phyloP scores from a whole-genome alignment of 2,797 vertebrate species.

The Pseudomugil tenellus region DNA sequence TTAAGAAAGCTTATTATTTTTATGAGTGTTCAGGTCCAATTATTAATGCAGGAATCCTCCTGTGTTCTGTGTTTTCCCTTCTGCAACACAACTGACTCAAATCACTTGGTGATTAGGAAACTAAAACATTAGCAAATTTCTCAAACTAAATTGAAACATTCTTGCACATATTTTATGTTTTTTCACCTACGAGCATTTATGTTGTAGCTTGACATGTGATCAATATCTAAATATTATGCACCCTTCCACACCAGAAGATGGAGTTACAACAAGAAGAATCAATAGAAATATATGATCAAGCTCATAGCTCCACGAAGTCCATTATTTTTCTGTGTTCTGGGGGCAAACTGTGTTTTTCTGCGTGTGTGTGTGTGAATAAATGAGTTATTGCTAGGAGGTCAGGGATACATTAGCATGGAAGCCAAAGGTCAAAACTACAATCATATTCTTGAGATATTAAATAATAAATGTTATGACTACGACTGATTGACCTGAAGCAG shows the following conservation, averaged over 20 bases:
- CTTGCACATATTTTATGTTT: constrained; percentile 7
- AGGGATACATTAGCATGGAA: constrained; percentile 8
- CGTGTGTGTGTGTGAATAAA: constrained; percentile 1
- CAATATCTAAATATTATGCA: constrained; percentile 38
- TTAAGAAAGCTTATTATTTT: too few species aligned
- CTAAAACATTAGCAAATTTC: too few species aligned
- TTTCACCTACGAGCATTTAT: constrained; percentile 16
- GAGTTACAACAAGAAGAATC: constrained; percentile 53
- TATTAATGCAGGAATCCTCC: too few species aligned
- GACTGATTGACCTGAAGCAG: constrained; percentile 24
- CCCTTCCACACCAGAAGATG: constrained; percentile 22
- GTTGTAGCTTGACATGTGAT: constrained; percentile 40
- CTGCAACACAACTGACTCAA: too few species aligned
- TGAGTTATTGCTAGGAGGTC: not conserved
- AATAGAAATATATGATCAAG: constrained; percentile 52
- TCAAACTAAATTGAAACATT: not conserved
- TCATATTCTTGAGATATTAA: constrained; percentile 47
- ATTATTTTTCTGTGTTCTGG: constrained; percentile 39
- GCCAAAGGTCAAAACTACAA: constrained; percentile 14
- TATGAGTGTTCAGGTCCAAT: too few species aligned
- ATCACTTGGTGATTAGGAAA: too few species aligned
- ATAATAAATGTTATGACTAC: constrained; percentile 43
- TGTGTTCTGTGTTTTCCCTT: too few species aligned
- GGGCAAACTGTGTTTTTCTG: constrained; percentile 16
- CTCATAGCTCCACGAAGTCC: constrained; percentile 30